phyloP scores from a whole-genome alignment of 1,140 invertebrate genomes.

The Cotesia vestalis region DNA sequence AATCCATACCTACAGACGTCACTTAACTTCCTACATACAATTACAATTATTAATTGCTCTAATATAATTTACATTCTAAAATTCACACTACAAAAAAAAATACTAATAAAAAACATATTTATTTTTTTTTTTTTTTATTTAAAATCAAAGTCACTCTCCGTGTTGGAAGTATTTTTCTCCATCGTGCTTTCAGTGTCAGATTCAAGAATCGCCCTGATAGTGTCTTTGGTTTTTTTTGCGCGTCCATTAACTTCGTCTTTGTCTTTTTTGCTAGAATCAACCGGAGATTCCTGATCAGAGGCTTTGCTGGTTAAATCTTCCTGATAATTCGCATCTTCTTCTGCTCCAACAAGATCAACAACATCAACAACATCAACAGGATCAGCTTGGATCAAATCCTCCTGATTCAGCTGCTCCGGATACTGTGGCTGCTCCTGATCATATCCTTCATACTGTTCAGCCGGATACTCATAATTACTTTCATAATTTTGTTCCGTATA shows the following conservation, averaged over 20 bases:
- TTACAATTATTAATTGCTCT: too few relatives aligned
- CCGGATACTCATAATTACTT: slow-evolving; percentile 31
- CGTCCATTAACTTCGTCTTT: not conserved
- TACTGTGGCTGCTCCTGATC: slow-evolving; percentile 28
- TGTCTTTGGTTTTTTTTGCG: slow-evolving; percentile 47
- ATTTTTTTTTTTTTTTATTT: slow-evolving; percentile 46
- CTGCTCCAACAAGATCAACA: slow-evolving; percentile 1
- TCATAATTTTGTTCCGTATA: slow-evolving; percentile 28
- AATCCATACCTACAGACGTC: slow-evolving; percentile 19
- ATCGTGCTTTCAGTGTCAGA: slow-evolving; percentile 63
- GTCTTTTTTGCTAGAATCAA: not conserved
- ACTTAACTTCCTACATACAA: not conserved
- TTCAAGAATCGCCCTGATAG: slow-evolving; percentile 53
- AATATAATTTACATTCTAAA: too few relatives aligned
- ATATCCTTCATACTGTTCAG: not conserved
- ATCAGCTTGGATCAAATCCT: slow-evolving; percentile 32
- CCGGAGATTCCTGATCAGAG: not conserved
- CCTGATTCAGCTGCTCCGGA: slow-evolving; percentile 10
- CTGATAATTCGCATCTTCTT: not conserved
- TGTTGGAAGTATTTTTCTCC: slow-evolving; percentile 59
- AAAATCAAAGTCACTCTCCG: slow-evolving; percentile 63
- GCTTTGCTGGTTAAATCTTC: not conserved
- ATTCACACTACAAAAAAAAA: too few relatives aligned
- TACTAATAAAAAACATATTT: too few relatives aligned
- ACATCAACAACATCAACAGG: not conserved